These are phyloP conservation scores for Taeniopygia guttata DNA, from an alignment of 2,797 vertebrate genomes.

Conservation along the genomic window DNA sequence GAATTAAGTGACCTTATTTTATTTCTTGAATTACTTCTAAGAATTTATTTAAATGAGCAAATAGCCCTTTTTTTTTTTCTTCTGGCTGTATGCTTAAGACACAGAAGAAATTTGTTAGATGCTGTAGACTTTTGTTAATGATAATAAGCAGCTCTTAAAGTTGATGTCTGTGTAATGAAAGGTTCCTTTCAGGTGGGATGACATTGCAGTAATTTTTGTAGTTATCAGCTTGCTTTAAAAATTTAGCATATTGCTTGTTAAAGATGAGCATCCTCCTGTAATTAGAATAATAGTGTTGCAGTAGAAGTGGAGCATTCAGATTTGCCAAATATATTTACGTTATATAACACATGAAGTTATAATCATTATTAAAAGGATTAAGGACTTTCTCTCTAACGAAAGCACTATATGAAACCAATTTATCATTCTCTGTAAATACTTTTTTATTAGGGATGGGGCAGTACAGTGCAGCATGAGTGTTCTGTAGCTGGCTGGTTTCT, in stretches of 20 bases:
- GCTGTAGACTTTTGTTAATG: neutral
- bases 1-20: neutral
- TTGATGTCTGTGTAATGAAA: neutral
- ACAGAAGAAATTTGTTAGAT: neutral
- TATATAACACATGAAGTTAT: neutral
- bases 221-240: neutral
- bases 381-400: neutral
- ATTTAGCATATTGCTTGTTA: neutral
- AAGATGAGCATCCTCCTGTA: neutral
- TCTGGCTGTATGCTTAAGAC: neutral
- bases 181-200: neutral
- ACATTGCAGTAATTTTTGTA: neutral
- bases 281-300: neutral
- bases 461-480: neutral
- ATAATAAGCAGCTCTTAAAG: neutral
- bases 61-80: neutral
- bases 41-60: neutral
- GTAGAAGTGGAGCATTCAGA: neutral
- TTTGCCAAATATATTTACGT: neutral
- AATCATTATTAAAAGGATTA: conserved; percentile 7
- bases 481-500: neutral
- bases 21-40: neutral
- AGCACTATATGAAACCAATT: neutral
- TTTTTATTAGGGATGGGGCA: neutral
- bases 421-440: neutral